A percentile compares a stretch with the other conserved stretches of the same genome.
These are phyloP conservation scores for Seriola dumerili DNA, from an alignment of 2,113 vertebrate species.

Conservation along the genomic window DNA sequence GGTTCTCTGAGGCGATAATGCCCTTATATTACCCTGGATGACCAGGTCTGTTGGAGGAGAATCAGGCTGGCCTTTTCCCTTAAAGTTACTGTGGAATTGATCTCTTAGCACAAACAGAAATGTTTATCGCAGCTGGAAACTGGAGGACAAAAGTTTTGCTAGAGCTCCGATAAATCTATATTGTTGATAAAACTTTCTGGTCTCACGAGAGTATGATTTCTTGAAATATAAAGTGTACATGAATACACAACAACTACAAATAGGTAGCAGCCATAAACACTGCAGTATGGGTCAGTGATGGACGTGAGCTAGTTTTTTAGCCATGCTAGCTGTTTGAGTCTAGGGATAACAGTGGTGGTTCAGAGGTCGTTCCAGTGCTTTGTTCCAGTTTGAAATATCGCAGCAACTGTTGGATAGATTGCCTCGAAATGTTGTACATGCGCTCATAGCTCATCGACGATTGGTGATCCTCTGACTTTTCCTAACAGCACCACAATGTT, in stretches of 20 bases:
- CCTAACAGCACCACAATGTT: background rate
- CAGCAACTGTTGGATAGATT: background rate
- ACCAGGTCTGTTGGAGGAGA: background rate
- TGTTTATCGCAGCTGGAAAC: background rate
- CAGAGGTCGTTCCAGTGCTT: background rate
- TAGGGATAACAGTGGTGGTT: background rate
- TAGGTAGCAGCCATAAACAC: background rate
- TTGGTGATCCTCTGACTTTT: background rate
- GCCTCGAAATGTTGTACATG: background rate
- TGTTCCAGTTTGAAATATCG: background rate
- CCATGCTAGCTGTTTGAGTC: background rate
- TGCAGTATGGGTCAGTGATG: background rate
- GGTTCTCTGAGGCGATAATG: background rate
- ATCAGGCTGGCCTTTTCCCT: background rate
- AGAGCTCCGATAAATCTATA: background rate
- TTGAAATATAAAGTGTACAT: too few relatives aligned
- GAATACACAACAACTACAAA: background rate
- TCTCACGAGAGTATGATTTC: background rate
- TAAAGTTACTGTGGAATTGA: background rate
- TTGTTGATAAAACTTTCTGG: background rate
- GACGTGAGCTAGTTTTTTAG: background rate
- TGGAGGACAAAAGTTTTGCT: conserved; percentile 1
- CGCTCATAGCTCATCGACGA: background rate
- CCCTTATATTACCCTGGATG: background rate
- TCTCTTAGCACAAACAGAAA: background rate